Evolutionary conservation across 2,797 vertebrate species (phyloP).

Genomic region (Brotogeris chrysoptera): DNA sequence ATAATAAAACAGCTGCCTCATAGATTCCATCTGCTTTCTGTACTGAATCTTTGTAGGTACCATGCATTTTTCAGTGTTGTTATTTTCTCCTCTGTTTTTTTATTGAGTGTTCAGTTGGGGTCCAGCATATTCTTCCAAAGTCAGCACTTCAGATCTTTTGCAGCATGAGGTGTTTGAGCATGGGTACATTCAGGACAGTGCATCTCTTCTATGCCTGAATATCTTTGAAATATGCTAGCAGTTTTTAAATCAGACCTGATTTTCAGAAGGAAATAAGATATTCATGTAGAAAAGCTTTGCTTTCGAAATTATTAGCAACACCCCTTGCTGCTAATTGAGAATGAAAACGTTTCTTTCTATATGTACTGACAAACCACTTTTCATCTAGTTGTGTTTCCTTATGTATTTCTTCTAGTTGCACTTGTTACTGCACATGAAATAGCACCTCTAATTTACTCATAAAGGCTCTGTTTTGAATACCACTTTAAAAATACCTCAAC

Average conservation of each 20-base stretch:
- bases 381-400: neutral
- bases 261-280: neutral
- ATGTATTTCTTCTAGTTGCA: neutral
- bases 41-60: slow-evolving; percentile 63
- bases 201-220: neutral
- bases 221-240: neutral
- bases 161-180: neutral
- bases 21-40: slow-evolving; percentile 34
- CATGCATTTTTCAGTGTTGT: slow-evolving; percentile 42
- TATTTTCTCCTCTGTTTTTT: neutral
- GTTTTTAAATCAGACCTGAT: neutral
- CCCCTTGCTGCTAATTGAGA: neutral
- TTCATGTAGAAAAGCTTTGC: neutral
- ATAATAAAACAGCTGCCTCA: slow-evolving; percentile 59
- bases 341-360: neutral
- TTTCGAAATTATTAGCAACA: neutral
- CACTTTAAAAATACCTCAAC: neutral
- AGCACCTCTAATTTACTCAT: slow-evolving; percentile 26
- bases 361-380: neutral
- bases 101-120: neutral
- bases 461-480: slow-evolving; percentile 43
- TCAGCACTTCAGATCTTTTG: neutral
- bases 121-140: neutral
- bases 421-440: slow-evolving; percentile 20
- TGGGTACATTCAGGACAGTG: neutral